Percentiles rank a stretch among this genome's conserved stretches.
Evolutionary conservation across 53 echinoderm and acorn worm genomes (phyloP).

Genomic region (Echinarachnius parma): DNA sequence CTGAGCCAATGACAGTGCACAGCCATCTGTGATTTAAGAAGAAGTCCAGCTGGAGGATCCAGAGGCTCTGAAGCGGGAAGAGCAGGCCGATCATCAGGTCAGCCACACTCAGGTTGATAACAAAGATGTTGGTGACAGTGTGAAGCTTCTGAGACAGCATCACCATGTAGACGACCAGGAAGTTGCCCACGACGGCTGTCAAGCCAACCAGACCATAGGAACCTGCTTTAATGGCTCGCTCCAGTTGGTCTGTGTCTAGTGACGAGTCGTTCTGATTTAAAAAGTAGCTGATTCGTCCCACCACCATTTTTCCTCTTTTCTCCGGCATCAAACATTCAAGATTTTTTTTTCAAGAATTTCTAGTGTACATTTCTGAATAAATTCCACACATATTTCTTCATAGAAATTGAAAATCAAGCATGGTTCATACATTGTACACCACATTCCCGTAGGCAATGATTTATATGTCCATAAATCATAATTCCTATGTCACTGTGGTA

Average conservation of each 20-base stretch:
- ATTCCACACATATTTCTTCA: too few relatives aligned
- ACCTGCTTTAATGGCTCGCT: conserved; percentile 1
- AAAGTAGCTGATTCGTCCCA: too few relatives aligned
- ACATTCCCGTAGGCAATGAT: too few relatives aligned
- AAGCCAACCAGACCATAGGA: conserved; percentile 8
- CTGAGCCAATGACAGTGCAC: conserved; percentile 33
- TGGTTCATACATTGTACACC: too few relatives aligned
- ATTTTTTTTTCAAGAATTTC: too few relatives aligned
- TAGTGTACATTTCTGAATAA: too few relatives aligned
- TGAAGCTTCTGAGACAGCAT: conserved; percentile 22
- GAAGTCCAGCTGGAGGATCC: conserved; percentile 24
- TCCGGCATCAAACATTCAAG: too few relatives aligned
- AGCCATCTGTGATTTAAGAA: background rate
- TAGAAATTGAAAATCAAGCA: too few relatives aligned
- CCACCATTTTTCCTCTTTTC: too few relatives aligned
- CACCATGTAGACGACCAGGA: conserved; percentile 27
- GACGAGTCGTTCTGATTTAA: background rate
- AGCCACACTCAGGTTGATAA: conserved; percentile 27
- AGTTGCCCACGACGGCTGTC: conserved; percentile 24
- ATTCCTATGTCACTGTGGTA: too few relatives aligned
- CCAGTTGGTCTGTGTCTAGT: background rate
- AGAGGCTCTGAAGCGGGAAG: conserved; percentile 23
- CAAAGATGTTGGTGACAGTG: conserved; percentile 37
- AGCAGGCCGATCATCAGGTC: conserved; percentile 20
- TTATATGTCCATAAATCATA: too few relatives aligned